Base-by-base conservation (phyloP, 1,140 invertebrate genomes). In the Asbolus verrucosus region DNA sequence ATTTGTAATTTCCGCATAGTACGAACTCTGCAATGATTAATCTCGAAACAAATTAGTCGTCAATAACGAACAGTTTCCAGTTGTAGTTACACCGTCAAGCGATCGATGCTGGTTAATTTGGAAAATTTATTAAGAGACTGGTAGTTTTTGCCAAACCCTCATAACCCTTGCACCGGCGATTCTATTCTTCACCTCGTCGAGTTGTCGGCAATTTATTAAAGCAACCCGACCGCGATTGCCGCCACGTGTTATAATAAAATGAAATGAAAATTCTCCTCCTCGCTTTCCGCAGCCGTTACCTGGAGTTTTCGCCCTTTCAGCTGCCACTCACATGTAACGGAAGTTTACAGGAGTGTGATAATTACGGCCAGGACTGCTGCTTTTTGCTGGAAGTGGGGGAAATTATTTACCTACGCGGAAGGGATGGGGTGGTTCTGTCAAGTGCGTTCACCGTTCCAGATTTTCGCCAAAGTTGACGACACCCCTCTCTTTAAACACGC, bases 121-220 rank as follows among this genome's bases (percentile, higher is more conserved):
- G 24, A 4, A 27, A 27, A 27, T 27, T 27, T 27, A 38, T n/a
- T 38, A n/a, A 27, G 8, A 27, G 3, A 27, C 3, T 27, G 3
- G 24, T 27, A 27, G 41, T 43, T 43, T 43, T 43, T 15, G 9
- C 6, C 18, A 2, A 41, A 15, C 14, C 14, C 5, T 43, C 1
- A 41, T 6, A 41, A n/a, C n/a, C n/a, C n/a, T 27, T 27, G 8
- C 24, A 27, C 24, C 3, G 24, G 24, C 8, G 3, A 3, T 27
- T 27, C 3, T 4, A 8, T 27, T 8, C 24, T 27, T 27, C 9
- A 13, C 8, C 41, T 19, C 18, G 4, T 39, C n/a, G n/a, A n/a
- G n/a, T n/a, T n/a, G n/a, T n/a, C n/a, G 41, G 18, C 41, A 19
- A 46, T 46, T 46, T 46, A 46, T 46, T 46, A 46, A 46, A 39